Evolutionary conservation across 2,888 invertebrate genomes (phyloP).

Genomic region (Hoplodrina ambigua): DNA sequence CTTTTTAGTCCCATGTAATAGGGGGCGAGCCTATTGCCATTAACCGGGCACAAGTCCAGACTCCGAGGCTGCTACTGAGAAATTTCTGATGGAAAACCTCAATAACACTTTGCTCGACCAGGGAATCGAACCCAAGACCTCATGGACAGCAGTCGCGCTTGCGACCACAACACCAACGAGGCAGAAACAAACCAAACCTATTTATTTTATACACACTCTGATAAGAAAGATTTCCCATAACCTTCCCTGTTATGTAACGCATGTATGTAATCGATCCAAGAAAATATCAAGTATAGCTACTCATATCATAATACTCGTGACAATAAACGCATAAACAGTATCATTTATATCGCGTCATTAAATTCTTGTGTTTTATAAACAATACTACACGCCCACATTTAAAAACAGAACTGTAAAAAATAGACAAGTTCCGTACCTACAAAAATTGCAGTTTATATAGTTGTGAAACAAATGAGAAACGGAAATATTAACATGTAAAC

Average conservation of each 20-base stretch:
- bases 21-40: too few species aligned
- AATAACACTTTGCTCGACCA: too few species aligned
- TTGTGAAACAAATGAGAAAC: too few species aligned
- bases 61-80: too few species aligned
- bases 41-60: too few species aligned
- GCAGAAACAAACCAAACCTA: too few species aligned
- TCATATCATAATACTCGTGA: slow-evolving; percentile 1
- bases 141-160: too few species aligned
- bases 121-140: too few species aligned
- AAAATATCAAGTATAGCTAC: slow-evolving; percentile 6
- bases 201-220: background rate
- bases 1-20: too few species aligned
- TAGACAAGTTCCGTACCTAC: slow-evolving; percentile 35
- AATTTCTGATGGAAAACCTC: too few species aligned
- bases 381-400: slow-evolving; percentile 31
- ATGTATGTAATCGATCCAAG: background rate
- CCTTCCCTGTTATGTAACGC: background rate
- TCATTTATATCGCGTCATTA: slow-evolving; percentile 30
- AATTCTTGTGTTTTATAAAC: slow-evolving; percentile 36
- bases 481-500: too few species aligned
- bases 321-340: slow-evolving; percentile 12
- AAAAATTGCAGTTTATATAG: background rate
- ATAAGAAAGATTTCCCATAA: background rate
- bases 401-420: background rate
- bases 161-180: too few species aligned